Percentiles rank a stretch among this genome's conserved stretches.
These are phyloP conservation scores for Neolamprologus cancellatus DNA, from an alignment of 2,113 vertebrate species.

Conservation along the genomic window DNA sequence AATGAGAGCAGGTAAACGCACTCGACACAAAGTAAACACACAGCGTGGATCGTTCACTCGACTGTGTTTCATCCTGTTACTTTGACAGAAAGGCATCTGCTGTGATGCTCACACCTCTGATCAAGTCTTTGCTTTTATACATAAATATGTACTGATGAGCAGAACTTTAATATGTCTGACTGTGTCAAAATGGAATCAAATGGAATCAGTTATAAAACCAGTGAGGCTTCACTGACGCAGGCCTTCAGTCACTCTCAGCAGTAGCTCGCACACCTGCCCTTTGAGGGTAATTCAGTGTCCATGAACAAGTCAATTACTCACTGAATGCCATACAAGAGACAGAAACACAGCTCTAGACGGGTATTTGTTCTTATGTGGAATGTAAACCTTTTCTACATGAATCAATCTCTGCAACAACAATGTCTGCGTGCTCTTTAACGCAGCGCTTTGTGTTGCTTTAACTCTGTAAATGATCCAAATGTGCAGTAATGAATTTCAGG, in stretches of 20 bases:
- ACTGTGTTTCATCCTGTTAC: not conserved
- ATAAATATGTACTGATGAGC: not conserved
- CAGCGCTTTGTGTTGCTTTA: not conserved
- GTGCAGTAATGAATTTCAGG: not conserved
- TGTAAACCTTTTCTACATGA: not conserved
- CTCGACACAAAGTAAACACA: fast-evolving
- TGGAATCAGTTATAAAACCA: not conserved
- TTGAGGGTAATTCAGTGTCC: not conserved
- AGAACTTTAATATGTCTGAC: not conserved
- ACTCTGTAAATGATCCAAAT: not conserved
- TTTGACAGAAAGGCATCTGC: not conserved
- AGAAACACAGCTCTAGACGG: not conserved
- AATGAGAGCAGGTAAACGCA: fast-evolving
- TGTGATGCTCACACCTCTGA: not conserved
- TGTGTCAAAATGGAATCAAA: not conserved
- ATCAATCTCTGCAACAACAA: not conserved
- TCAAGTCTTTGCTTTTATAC: not conserved
- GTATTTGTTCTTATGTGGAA: fast-evolving
- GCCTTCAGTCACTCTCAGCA: not conserved
- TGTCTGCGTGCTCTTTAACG: not conserved
- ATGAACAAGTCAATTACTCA: not conserved
- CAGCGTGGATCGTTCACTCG: not conserved
- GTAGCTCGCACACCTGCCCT: not conserved
- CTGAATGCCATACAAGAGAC: not conserved
- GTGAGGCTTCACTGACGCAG: not conserved